phyloP scores from a whole-genome alignment of 2,888 invertebrate genomes.

The Campoplex capitator region DNA sequence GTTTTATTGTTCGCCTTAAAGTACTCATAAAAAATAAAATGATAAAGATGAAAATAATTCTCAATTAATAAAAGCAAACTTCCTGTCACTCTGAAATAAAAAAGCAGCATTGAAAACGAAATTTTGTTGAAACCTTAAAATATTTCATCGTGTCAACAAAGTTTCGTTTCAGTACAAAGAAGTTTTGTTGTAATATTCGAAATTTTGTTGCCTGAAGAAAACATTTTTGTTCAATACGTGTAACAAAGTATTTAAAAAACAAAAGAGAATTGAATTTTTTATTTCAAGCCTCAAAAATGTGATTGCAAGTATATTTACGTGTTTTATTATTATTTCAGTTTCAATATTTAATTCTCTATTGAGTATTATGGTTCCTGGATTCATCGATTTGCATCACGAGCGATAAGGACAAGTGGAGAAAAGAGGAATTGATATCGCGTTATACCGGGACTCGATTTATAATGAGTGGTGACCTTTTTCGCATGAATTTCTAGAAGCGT shows the following conservation, averaged over 20 bases:
- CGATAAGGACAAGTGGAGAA: not conserved
- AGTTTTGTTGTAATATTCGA: too few relatives aligned
- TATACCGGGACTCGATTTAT: slow-evolving; percentile 47
- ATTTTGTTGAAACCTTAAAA: too few relatives aligned
- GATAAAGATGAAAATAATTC: too few relatives aligned
- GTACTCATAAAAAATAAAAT: too few relatives aligned
- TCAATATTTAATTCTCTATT: not conserved
- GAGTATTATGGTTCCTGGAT: not conserved
- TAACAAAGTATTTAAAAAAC: too few relatives aligned
- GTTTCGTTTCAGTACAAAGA: too few relatives aligned
- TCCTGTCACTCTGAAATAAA: not conserved
- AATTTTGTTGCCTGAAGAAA: too few relatives aligned
- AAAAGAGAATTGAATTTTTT: not conserved
- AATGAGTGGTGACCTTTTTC: slow-evolving; percentile 72
- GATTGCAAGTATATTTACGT: not conserved
- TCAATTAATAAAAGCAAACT: too few relatives aligned
- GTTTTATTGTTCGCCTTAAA: too few relatives aligned
- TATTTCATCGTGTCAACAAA: too few relatives aligned
- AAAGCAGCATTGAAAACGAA: not conserved
- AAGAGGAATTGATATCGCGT: slow-evolving; percentile 45
- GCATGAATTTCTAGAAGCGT: slow-evolving; percentile 49
- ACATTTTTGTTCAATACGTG: too few relatives aligned
- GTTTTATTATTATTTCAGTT: not conserved
- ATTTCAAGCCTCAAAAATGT: not conserved
- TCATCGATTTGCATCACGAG: not conserved